phyloP scores from a whole-genome alignment of 1,140 invertebrate genomes.

The Rhagoletis zephyria region DNA sequence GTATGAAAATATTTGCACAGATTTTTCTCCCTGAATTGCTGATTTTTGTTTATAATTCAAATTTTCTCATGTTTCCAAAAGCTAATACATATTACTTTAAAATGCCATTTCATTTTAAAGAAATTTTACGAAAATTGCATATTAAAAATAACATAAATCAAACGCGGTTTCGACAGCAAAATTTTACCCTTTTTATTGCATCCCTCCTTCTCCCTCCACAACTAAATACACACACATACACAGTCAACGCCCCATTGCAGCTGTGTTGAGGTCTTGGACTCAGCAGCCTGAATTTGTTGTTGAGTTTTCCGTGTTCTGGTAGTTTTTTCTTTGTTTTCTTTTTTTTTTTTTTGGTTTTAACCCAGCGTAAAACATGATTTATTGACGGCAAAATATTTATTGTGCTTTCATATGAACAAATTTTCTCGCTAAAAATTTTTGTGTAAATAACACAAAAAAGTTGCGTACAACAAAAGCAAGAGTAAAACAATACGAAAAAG shows the following conservation, averaged over 20 bases:
- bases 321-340: neutral
- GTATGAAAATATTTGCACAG: slow-evolving; percentile 11
- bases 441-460: slow-evolving; percentile 15
- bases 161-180: neutral
- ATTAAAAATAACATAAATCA: slow-evolving; percentile 48
- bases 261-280: neutral
- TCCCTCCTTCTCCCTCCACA: neutral
- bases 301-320: too few relatives aligned
- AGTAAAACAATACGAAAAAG: slow-evolving; percentile 9
- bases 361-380: slow-evolving; percentile 66
- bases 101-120: neutral
- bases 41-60: slow-evolving; percentile 29
- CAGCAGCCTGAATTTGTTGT: neutral
- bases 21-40: slow-evolving; percentile 2
- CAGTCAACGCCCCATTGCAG: neutral
- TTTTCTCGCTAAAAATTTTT: slow-evolving; percentile 47
- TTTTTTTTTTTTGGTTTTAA: neutral
- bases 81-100: neutral
- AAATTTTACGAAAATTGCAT: slow-evolving; percentile 13
- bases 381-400: slow-evolving; percentile 73
- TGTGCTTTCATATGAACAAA: slow-evolving; percentile 62
- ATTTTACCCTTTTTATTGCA: slow-evolving; percentile 49
- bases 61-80: slow-evolving; percentile 21
- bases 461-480: slow-evolving; percentile 5
- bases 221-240: neutral